A percentile compares a stretch with the other conserved stretches of the same genome.
These are phyloP conservation scores for Carlito syrichta DNA, from an alignment of 2,113 vertebrate species.

Conservation along the genomic window DNA sequence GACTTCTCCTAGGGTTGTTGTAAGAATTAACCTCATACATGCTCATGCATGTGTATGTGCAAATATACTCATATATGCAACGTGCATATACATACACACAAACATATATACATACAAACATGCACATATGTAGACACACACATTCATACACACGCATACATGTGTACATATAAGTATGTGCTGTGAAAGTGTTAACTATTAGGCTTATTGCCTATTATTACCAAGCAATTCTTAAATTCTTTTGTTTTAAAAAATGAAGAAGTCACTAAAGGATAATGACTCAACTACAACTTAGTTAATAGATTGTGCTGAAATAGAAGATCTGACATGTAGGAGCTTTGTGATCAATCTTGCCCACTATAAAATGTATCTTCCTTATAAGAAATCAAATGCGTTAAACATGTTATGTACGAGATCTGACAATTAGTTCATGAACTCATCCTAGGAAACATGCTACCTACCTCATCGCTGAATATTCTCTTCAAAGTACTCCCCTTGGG, in stretches of 20 bases:
- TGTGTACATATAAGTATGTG: accelerated
- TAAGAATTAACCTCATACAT: background rate
- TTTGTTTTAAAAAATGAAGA: background rate
- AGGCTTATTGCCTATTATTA: background rate
- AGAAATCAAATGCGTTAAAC: background rate
- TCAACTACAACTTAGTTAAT: background rate
- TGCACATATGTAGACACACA: background rate
- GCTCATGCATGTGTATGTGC: accelerated
- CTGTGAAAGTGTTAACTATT: background rate
- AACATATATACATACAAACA: background rate
- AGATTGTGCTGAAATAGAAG: background rate
- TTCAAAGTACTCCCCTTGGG: too few species aligned
- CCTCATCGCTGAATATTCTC: too few species aligned
- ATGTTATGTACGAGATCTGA: too few species aligned
- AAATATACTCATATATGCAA: background rate
- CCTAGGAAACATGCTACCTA: too few species aligned
- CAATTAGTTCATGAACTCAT: too few species aligned
- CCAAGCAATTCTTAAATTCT: background rate
- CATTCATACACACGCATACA: too few species aligned
- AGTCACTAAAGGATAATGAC: background rate
- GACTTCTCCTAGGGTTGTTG: background rate
- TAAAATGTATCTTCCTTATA: background rate
- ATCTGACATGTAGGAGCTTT: background rate
- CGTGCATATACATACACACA: background rate
- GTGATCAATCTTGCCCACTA: background rate